Base-by-base conservation (phyloP, 1,140 invertebrate species). In the Pogonus chalceus region DNA sequence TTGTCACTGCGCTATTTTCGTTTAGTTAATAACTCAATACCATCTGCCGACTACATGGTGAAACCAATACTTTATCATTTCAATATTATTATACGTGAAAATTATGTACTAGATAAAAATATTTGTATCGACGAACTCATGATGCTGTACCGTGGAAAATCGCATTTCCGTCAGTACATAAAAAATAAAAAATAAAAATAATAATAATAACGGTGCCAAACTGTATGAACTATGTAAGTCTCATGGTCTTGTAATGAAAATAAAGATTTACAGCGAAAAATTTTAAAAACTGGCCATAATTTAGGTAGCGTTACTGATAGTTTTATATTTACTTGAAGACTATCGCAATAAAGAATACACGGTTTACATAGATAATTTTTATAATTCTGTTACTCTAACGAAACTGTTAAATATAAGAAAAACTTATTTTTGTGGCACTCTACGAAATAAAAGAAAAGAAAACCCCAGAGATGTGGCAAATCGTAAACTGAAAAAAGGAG, bases 71-170 rank as follows among this genome's bases (percentile, higher is more conserved):
- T 56, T 21, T 49, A 56, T 54, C 51, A 50, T 54, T 56, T 59
- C 51, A 56, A 59, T 43, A 35, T 31, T 35, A 53, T 20, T 43
- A 59, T 59, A 49, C 12, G 12, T 14, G 47, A 53, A 47, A 57
- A 62, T 47, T 67, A 68, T 57, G 58, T 56, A 53, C 54, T 60
- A 53, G 58, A 53, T 23, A 53, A 65, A 65, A 59, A 65, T 18
- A 50, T 72, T 21, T 64, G 58, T 35, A 54, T 71, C 24, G 66
- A 72, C 57, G 67, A 72, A 58, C 65, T 62, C n/a, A 58, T 69
- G 49, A 50, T 69, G 20, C 61, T 63, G 10, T 69, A 60, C 47
- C 53, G 60, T 46, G 63, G 67, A 22, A 53, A 64, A 50, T 56
- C 68, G 20, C 37, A 53, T 59, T 67, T 62, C 46, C 43, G 57